phyloP scores from a whole-genome alignment of 2,797 vertebrate species.

The Sandelia bainsii region DNA sequence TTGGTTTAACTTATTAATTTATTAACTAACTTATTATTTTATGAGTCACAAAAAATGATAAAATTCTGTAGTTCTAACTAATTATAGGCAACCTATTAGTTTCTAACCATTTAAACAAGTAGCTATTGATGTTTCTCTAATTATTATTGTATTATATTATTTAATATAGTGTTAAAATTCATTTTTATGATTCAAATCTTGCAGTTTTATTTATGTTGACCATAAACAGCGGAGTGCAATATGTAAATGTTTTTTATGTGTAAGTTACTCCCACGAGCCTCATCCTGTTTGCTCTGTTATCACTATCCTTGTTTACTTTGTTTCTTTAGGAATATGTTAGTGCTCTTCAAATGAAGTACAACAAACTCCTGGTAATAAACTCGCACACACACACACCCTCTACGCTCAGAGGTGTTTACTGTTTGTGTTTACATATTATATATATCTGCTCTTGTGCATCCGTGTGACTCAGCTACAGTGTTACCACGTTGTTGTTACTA shows the following conservation, averaged over 20 bases:
- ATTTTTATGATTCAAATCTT: too few species aligned
- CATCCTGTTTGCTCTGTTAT: conserved; percentile 4
- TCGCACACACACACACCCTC: background rate
- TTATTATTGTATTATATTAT: too few species aligned
- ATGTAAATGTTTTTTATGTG: background rate
- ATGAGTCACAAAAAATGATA: too few species aligned
- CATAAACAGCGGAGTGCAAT: background rate
- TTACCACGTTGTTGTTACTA: too few species aligned
- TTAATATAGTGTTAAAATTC: too few species aligned
- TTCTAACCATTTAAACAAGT: too few species aligned
- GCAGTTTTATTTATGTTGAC: background rate
- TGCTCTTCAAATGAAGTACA: conserved; percentile 89
- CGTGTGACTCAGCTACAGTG: background rate
- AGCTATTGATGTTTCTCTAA: too few species aligned
- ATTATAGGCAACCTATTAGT: too few species aligned
- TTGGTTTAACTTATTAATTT: too few species aligned
- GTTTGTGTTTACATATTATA: background rate
- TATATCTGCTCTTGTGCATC: too few species aligned
- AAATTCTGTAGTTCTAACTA: too few species aligned
- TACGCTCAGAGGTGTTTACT: background rate
- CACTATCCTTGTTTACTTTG: conserved; percentile 14
- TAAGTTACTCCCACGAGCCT: background rate
- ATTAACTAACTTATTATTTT: too few species aligned
- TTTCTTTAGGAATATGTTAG: conserved; percentile 84
- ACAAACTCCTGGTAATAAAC: conserved; percentile 91